Base-by-base conservation (phyloP, 1,140 invertebrate species). In the Aphaenogaster floridana region DNA sequence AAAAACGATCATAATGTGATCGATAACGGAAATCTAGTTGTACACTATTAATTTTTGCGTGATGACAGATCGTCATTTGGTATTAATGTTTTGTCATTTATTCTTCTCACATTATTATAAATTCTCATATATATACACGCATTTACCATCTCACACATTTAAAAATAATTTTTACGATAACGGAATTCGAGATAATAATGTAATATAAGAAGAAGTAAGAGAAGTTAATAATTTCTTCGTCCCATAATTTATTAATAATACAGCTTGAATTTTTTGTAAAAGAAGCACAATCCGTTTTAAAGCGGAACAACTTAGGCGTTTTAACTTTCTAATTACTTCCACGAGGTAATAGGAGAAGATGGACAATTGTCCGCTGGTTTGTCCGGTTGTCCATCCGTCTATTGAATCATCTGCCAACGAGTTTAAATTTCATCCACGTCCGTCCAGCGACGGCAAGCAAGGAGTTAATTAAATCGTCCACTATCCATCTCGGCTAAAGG, bases 361-460 rank as follows among this genome's bases (percentile, higher is more conserved):
- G 63, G 84, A 64, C 74, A 77, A 86, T 77, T 15, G 83, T 15
- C 54, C 57, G 3, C 11, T 72, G 11, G 52, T 84, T 80, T 64
- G 59, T 87, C 48, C 66, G 50, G 34, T 59, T 63, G 50, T 54
- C 69, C 85, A 86, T 78, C 54, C 78, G 57, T 52, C 13, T 86
- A 39, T 86, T 91, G 81, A 76, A 90, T 91, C 88, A 90, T 90
- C 90, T 86, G 79, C 45, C 69, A 64, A 90, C 54, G 74, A 83
- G 86, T 42, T 86, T 81, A 86, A 77, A 63, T 76, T 84, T 89
- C 71, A 59, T 72, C 86, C 86, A 66, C 59, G 63, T 48, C 6
- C 39, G 17, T 28, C 52, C 34, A n/a, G 52, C 54, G 3, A 21
- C 8, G 11, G 28, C 1, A 59, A n/a, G 54, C 69, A 69, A 90